Evolutionary conservation across 2,888 invertebrate genomes (phyloP).

Genomic region (Chaitophorus viminalis): DNA sequence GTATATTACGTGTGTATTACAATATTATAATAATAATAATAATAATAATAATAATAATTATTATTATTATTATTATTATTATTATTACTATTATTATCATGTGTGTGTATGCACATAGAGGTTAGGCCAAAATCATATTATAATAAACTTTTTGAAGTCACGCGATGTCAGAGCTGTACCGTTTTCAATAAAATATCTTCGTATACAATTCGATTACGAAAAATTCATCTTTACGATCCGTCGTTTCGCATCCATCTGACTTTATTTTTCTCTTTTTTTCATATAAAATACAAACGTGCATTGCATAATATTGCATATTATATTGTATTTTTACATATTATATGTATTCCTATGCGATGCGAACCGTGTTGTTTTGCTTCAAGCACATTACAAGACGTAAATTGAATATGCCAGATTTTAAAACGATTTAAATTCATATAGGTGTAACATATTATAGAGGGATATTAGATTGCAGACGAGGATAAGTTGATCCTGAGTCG

Average conservation of each 20-base stretch:
- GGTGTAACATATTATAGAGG: no score
- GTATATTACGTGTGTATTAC: background rate
- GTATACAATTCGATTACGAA: slow-evolving; percentile 21
- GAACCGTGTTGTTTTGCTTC: background rate
- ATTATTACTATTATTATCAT: background rate
- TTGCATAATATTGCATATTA: background rate
- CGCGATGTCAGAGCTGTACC: slow-evolving; percentile 40
- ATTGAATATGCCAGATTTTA: no score
- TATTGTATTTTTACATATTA: background rate
- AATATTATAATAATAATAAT: no score
- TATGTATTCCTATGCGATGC: background rate
- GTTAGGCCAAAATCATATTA: background rate
- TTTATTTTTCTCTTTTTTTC: background rate
- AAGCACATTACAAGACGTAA: no score
- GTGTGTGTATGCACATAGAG: background rate
- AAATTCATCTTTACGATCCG: slow-evolving; percentile 21
- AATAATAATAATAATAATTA: no score
- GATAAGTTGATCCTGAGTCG: no score
- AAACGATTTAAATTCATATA: no score
- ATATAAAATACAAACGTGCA: slow-evolving; percentile 24
- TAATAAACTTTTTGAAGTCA: slow-evolving; percentile 48
- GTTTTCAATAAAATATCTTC: slow-evolving; percentile 52
- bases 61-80: no score
- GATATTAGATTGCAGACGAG: no score
- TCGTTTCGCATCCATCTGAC: background rate